Base-by-base conservation (phyloP, 2,113 vertebrate genomes). In the Misgurnus anguillicaudatus region DNA sequence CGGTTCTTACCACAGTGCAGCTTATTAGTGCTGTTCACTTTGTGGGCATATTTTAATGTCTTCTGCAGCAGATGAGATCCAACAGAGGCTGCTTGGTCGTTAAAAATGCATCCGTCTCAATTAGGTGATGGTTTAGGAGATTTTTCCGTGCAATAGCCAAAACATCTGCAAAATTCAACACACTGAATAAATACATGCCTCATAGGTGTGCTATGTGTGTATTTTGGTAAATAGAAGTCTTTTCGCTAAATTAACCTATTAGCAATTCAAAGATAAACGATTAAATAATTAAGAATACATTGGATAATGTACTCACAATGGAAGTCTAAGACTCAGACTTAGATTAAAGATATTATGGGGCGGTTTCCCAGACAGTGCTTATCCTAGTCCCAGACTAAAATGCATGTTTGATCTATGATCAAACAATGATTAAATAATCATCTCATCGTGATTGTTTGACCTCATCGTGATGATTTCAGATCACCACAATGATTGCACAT, bases 51-150 rank as follows among this genome's bases (percentile, higher is more conserved):
- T 90, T 90, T 85, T 80, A 85, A 89, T 85, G 81, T 87, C 82
- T 81, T 75, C 83, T 48, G 85, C 85, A 86, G 81, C 84, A 65
- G 69, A 74, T 57, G 62, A 80, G 68, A 48, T 42, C 45, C 39
- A 72, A 42, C n/a, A 31, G 77, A 84, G 86, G 82, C 41, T 80
- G 3, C 72, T 42, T 68, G 10, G 42, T 83, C 89, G 90, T 91
- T 92, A 92, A 91, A 90, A 89, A 92, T 91, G 86, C 90, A 91
- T 91, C 84, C 45, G 81, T 90, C 85, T 89, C 84, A 86, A 87
- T 90, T 89, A 88, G 81, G 73, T 85, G 84, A 82, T n/a, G 83
- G 79, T 74, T 85, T 80, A 82, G 69, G 53, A 24, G 70, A 70
- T 66, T 76, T 31, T 79, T 55, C 80, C 80, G 84, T n/a, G 17